Conservation (phyloP, 2,888 invertebrate genomes). For the Athalia cordata region DNA sequence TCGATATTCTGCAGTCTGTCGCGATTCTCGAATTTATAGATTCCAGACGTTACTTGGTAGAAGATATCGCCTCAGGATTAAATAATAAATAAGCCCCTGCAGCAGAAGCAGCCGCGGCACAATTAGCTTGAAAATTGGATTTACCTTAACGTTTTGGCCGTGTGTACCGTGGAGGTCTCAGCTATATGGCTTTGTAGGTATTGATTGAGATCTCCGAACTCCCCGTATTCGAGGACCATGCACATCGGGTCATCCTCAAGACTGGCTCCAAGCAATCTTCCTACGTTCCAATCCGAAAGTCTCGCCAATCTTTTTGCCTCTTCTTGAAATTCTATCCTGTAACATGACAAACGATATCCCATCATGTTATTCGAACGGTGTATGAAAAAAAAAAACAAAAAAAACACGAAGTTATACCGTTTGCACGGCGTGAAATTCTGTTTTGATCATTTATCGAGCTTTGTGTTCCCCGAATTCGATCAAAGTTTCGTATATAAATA, state of each 20-base stretch:
- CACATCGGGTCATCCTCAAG: conserved; percentile 84
- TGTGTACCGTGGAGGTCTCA: conserved; percentile 80
- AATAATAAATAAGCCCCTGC: conserved; percentile 31
- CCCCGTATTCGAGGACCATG: conserved; percentile 85
- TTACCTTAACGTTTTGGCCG: conserved; percentile 84
- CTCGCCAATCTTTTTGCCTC: conserved; percentile 83
- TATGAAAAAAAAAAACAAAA: conserved; percentile 23
- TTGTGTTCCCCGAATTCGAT: not conserved
- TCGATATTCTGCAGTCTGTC: not conserved
- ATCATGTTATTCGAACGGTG: conserved; percentile 2
- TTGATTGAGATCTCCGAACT: conserved; percentile 89
- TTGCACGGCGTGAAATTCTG: no score
- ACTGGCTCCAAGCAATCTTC: conserved; percentile 84
- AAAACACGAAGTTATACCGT: no score
- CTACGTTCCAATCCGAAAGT: conserved; percentile 83
- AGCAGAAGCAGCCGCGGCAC: not conserved
- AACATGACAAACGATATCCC: conserved; percentile 2
- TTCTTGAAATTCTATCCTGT: conserved; percentile 82
- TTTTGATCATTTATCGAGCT: no score
- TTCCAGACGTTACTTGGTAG: not conserved
- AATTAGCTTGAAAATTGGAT: conserved; percentile 46
- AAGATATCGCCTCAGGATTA: not conserved
- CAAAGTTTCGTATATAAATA: not conserved
- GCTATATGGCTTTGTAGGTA: conserved; percentile 88
- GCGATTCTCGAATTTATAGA: conserved; percentile 39